phyloP scores from a whole-genome alignment of 2,797 vertebrate species.

The Oryzias dopingdopingensis region DNA sequence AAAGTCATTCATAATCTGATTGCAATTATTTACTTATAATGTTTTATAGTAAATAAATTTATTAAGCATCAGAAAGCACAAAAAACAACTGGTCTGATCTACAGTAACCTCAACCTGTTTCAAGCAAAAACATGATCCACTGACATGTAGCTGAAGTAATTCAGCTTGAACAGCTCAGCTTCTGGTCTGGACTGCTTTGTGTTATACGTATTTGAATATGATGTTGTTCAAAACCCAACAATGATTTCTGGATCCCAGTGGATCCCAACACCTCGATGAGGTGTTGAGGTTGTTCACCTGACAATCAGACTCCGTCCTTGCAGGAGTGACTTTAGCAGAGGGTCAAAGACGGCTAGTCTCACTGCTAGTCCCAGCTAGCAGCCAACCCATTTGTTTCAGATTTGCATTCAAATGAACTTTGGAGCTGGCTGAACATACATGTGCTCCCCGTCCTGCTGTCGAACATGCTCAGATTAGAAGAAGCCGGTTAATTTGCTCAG shows the following conservation, averaged over 20 bases:
- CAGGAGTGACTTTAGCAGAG: constrained; percentile 42
- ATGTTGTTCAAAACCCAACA: too few species aligned
- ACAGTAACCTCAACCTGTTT: background rate
- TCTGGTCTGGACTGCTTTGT: background rate
- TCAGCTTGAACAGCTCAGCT: too few species aligned
- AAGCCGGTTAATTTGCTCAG: constrained; percentile 1
- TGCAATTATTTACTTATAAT: background rate
- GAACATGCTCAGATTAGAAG: background rate
- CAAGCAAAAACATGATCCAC: background rate
- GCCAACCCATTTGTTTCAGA: too few species aligned
- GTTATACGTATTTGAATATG: too few species aligned
- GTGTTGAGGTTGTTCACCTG: too few species aligned
- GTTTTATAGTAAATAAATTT: background rate
- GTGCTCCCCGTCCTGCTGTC: background rate
- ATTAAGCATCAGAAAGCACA: background rate
- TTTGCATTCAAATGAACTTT: background rate
- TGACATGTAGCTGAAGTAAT: background rate
- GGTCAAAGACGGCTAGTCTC: constrained; percentile 37
- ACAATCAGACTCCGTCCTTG: constrained; percentile 34
- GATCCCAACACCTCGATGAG: too few species aligned
- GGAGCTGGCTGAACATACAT: background rate
- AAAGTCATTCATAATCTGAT: background rate
- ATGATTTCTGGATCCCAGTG: too few species aligned
- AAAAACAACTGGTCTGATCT: background rate
- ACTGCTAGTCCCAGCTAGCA: background rate